Percentiles rank a stretch among this genome's conserved stretches.
phyloP scores from a whole-genome alignment of 2,113 vertebrate genomes.

The Orycteropus afer region DNA sequence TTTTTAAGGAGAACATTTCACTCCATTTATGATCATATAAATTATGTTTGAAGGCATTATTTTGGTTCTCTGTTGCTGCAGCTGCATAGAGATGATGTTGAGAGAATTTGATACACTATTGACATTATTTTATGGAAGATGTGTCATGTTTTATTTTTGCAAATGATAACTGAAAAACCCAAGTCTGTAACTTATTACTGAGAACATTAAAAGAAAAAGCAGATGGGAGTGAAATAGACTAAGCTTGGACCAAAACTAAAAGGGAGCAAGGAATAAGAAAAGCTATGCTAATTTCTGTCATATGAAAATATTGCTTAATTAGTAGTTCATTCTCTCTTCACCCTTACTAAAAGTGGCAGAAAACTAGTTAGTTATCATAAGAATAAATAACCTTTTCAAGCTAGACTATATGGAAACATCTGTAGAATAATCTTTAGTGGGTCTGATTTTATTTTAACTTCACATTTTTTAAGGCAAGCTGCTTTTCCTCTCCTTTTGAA shows the following conservation, averaged over 20 bases:
- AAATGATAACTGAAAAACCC: constrained; percentile 76
- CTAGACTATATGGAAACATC: not conserved
- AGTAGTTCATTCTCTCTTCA: not conserved
- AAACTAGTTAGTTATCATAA: not conserved
- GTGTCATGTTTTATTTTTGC: constrained; percentile 82
- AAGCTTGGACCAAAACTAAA: not conserved
- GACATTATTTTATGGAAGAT: constrained; percentile 80
- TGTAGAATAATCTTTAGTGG: not conserved
- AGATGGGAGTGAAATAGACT: constrained; percentile 68
- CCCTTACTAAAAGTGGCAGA: not conserved
- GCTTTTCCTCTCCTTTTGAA: not conserved
- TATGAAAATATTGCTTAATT: not conserved
- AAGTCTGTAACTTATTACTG: constrained; percentile 77
- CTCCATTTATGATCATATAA: constrained; percentile 70
- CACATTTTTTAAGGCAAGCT: not conserved
- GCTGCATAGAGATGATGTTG: constrained; percentile 65
- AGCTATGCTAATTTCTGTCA: constrained; percentile 59
- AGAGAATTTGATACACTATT: constrained; percentile 79
- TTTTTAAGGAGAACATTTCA: constrained; percentile 67
- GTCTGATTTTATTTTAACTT: not conserved
- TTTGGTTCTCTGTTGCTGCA: constrained; percentile 76
- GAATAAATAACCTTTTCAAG: not conserved
- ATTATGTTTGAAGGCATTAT: constrained; percentile 74
- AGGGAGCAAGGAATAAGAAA: constrained; percentile 45
- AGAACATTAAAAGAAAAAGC: constrained; percentile 76